Conservation (phyloP, 2,113 vertebrate species). For the Callaeas wilsoni region DNA sequence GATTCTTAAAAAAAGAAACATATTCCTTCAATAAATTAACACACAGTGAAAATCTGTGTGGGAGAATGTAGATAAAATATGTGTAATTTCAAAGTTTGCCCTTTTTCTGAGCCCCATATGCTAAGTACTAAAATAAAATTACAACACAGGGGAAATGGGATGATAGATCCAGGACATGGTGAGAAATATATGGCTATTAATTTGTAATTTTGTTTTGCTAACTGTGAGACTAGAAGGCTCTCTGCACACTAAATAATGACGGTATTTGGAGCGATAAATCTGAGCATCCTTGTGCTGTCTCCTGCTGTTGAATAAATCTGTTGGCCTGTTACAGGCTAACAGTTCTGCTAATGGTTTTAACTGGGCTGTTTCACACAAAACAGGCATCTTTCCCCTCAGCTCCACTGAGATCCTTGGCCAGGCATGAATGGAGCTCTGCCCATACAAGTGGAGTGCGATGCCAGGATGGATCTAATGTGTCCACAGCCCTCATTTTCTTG, state of each 20-base stretch:
- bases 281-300: conserved; percentile 49
- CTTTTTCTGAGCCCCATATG: conserved; percentile 12
- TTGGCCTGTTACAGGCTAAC: conserved; percentile 14
- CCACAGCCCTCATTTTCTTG: background rate
- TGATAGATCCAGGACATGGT: conserved; percentile 25
- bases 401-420: background rate
- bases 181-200: conserved; percentile 53
- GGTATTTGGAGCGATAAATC: conserved; percentile 53
- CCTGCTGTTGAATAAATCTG: conserved; percentile 46
- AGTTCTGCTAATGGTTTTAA: conserved; percentile 30
- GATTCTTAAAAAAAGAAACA: background rate
- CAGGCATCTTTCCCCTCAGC: background rate
- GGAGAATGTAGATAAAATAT: background rate
- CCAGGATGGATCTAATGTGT: conserved; percentile 6
- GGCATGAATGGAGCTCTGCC: background rate
- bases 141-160: background rate
- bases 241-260: conserved; percentile 40
- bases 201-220: conserved; percentile 63
- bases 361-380: background rate
- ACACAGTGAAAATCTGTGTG: background rate
- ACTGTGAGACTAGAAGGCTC: conserved; percentile 45
- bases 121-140: conserved; percentile 62
- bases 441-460: background rate
- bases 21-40: background rate
- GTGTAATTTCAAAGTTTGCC: conserved; percentile 2